Percentiles rank a stretch among this genome's conserved stretches.
Conservation (phyloP, 2,888 invertebrate genomes). For the Cephus nigrinus region DNA sequence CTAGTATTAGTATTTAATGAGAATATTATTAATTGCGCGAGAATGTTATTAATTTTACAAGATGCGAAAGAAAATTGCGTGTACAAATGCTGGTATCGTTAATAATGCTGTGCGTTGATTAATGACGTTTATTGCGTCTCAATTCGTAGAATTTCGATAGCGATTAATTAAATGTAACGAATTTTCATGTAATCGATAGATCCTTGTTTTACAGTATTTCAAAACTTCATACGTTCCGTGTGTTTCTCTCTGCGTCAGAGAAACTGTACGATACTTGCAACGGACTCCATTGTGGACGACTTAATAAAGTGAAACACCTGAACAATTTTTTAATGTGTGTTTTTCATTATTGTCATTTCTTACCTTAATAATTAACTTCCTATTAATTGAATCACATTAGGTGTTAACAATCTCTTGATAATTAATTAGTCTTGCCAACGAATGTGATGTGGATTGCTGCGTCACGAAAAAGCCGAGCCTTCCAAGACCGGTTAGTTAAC, state of each 20-base stretch:
- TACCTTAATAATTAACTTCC: not conserved
- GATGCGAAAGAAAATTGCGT: not conserved
- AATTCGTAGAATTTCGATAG: not conserved
- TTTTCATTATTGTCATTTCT: not conserved
- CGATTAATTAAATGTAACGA: not conserved
- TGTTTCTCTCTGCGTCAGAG: not conserved
- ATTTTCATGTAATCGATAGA: not conserved
- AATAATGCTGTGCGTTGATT: not conserved
- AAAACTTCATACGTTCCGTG: not conserved
- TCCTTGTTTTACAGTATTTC: not conserved
- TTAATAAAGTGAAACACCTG: not conserved
- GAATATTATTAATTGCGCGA: not conserved
- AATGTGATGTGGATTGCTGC: not conserved
- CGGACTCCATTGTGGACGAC: not conserved
- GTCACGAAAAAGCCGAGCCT: conserved; percentile 39
- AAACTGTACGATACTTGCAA: not conserved
- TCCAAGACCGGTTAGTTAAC: conserved; percentile 49
- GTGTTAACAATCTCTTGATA: not conserved
- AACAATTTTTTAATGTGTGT: not conserved
- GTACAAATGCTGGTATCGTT: not conserved
- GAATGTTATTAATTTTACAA: not conserved
- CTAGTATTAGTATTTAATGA: not conserved
- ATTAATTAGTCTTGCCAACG: not conserved
- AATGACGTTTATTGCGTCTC: not conserved
- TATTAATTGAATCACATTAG: not conserved